A percentile compares a stretch with the other conserved stretches of the same genome.
Conservation (phyloP, 2,797 vertebrate species). For the Gila robusta region DNA sequence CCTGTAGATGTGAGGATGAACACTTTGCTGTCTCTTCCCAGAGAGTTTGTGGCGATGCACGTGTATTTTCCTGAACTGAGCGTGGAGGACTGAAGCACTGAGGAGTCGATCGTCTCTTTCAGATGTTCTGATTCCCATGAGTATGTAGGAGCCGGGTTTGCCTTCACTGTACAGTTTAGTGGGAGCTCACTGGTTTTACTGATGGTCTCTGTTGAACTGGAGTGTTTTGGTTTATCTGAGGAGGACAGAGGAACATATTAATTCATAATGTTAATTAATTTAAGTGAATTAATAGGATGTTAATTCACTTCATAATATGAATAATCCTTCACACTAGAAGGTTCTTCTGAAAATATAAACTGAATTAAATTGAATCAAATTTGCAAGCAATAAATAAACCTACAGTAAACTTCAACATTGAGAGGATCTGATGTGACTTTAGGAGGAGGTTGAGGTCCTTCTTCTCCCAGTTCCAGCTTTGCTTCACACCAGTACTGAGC, state of each 20-base stretch:
- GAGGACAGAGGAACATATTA: neutral
- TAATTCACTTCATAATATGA: neutral
- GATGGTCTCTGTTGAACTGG: constrained; percentile 26
- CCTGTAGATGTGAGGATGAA: constrained; percentile 34
- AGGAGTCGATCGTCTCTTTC: neutral
- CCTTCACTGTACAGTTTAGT: constrained; percentile 39
- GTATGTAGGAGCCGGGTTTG: constrained; percentile 48
- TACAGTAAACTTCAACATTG: neutral
- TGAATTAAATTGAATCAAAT: neutral
- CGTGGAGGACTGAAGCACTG: neutral
- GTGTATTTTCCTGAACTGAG: constrained; percentile 54
- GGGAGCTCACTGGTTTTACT: neutral
- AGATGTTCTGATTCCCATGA: constrained; percentile 34
- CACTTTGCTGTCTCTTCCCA: constrained; percentile 24
- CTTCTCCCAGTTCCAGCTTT: neutral
- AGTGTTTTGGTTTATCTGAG: constrained; percentile 42
- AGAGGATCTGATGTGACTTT: neutral
- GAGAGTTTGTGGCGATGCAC: constrained; percentile 33
- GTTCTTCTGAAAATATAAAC: neutral
- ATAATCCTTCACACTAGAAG: neutral
- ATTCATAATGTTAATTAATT: no score
- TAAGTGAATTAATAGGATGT: no score
- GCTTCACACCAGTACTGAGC: constrained; percentile 34
- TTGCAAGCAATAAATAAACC: neutral
- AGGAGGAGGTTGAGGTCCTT: constrained; percentile 17